Evolutionary conservation across 2,113 vertebrate genomes (phyloP), one percentile per base, ranked within the genome.

Genomic region (Rhabdornis inornatus): DNA sequence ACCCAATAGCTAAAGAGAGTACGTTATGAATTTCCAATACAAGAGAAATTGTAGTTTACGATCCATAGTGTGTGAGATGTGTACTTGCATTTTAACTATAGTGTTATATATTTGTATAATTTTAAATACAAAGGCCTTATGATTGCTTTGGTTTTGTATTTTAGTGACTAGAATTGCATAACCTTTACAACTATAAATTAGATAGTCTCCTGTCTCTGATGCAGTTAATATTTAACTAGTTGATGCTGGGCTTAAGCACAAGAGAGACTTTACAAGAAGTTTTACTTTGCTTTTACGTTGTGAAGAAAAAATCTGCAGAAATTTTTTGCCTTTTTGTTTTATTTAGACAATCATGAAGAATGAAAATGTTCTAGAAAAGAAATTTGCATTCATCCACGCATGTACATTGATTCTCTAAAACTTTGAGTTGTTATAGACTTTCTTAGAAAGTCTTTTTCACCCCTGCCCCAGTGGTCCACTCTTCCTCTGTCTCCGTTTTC

Each of bases 11-110:
- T 94, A 94, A 97, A 97, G 94, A 97, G 97, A 96, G 75, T 93
- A 90, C 15, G 15, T 95, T 96, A 96, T 92, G 94, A 97, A 96
- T 97, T 97, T 97, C 92, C 95, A 97, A 92, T 97, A 91, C 44
- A 94, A 91, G 64, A 95, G 80, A 96, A 97, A 96, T 87, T 87
- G 80, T 92, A 96, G 91, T 94, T 97, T 91, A 90, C 44, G 87
- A 96, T 96, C 90, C 93, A 91, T 89, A 93, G 52, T 92, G 20
- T 63, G 64, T 45, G 92, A 97, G 71, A 94, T 83, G 76, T 89
- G 33, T 82, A 90, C 77, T 95, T 90, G 95, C 96, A 97, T 97
- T 85, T 92, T 95, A 96, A 97, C 52, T 87, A 59, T 13, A 40
- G 37, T 83, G 70, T 71, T 66, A 81, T 72, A 57, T 94, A 90